Evolutionary conservation across 2,113 vertebrate genomes (phyloP).

Genomic region (Suricata suricatta): DNA sequence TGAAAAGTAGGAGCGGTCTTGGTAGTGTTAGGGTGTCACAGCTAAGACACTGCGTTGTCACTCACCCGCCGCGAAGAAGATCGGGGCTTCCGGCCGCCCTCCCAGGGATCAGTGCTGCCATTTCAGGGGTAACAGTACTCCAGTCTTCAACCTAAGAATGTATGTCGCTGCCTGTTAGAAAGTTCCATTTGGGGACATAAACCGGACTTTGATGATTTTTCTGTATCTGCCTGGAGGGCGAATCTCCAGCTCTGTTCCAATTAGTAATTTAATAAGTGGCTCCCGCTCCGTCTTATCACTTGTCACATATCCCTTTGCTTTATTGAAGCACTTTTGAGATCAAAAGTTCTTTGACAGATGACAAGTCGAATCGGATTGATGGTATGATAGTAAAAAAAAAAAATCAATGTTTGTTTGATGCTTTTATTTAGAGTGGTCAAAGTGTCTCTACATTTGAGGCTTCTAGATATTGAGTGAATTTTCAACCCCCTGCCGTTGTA

Average conservation of each 20-base stretch:
- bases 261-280: constrained; percentile 76
- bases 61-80: neutral
- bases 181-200: constrained; percentile 62
- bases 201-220: constrained; percentile 74
- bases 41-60: constrained; percentile 29
- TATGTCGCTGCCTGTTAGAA: constrained; percentile 63
- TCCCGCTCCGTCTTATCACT: constrained; percentile 61
- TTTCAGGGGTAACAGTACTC: constrained; percentile 23
- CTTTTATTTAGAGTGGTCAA: constrained; percentile 84
- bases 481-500: neutral
- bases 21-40: neutral
- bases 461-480: constrained; percentile 29
- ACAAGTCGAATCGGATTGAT: constrained; percentile 80
- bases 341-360: constrained; percentile 67
- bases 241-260: constrained; percentile 67
- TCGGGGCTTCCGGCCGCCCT: constrained; percentile 26
- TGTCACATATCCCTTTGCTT: constrained; percentile 45
- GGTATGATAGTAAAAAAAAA: constrained; percentile 54
- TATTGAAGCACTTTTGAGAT: constrained; percentile 51
- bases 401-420: constrained; percentile 84
- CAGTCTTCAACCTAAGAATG: constrained; percentile 59
- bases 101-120: neutral
- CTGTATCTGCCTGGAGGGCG: constrained; percentile 45
- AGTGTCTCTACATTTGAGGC: constrained; percentile 69
- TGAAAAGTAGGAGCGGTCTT: neutral